Base-by-base conservation (phyloP, 1,140 invertebrate genomes). In the Doryteuthis pealeii region DNA sequence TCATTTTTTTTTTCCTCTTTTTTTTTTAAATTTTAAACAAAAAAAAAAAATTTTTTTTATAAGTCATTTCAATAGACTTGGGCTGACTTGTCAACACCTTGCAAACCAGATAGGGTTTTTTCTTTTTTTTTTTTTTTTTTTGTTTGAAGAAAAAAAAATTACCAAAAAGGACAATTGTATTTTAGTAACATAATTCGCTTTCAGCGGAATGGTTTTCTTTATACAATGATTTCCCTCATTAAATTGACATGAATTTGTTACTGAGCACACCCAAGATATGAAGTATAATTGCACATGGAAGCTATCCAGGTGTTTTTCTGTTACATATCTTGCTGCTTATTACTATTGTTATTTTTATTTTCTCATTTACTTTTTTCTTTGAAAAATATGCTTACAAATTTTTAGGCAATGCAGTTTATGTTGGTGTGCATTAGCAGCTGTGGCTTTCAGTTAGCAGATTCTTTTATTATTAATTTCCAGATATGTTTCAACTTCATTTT, bases 161-260 rank as follows among this genome's bases (percentile, higher is more conserved):
- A 12, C 26, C 10, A 62, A 62, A 62, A 62, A 62, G 18, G 18
- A 8, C 10, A n/a, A 14, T n/a, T 62, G 54, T 62, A 62, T 62
- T 28, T 62, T 62, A 62, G 54, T 6, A 62, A 62, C 54, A 62
- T 62, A 62, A 62, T n/a, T 62, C 54, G 54, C 54, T 62, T 62
- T 62, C 26, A 62, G 54, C 54, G 54, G 26, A 62, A 28, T 62
- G 26, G 18, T 62, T 62, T 62, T 62, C 26, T 62, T 62, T 62
- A 14, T 8, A n/a, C 10, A 14, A 14, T n/a, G 6, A 14, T 62
- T 62, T 62, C 54, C 26, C 54, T 62, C 54, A n/a, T 22, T 62
- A 62, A 62, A n/a, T 62, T n/a, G 54, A 22, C 26, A 62, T 62
- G 54, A 62, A 62, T n/a, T n/a, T 62, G 54, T 62, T 62, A 62